Evolutionary conservation across 2,888 invertebrate species (phyloP).

Genomic region (Drosophila nigricruria): DNA sequence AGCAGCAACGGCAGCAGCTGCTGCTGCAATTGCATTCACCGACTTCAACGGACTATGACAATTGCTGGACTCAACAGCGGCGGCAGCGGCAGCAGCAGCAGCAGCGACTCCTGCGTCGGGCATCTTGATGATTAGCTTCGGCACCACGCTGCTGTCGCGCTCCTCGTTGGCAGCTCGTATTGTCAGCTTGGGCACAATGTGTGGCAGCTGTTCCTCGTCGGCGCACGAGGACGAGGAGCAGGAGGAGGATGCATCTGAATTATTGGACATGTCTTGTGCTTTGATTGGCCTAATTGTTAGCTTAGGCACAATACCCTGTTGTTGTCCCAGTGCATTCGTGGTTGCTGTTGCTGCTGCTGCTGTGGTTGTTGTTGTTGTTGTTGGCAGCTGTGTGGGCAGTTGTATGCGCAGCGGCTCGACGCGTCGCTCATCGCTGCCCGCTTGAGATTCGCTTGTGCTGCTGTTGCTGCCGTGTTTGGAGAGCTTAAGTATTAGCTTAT

Average conservation of each 20-base stretch:
- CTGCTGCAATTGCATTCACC: conserved; percentile 8
- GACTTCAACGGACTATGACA: conserved; percentile 60
- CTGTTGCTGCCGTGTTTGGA: conserved; percentile 51
- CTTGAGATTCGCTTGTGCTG: conserved; percentile 64
- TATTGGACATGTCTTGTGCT: conserved; percentile 52
- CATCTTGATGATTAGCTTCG: conserved; percentile 85
- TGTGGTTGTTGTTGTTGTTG: conserved; percentile 14
- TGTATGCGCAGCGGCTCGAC: conserved; percentile 86
- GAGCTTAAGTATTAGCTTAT: conserved; percentile 71
- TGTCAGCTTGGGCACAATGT: conserved; percentile 85
- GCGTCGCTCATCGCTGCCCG: conserved; percentile 76
- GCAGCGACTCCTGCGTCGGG: conserved; percentile 56
- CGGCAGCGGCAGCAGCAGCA: not conserved
- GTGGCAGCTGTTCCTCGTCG: conserved; percentile 71
- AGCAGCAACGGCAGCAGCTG: conserved; percentile 70
- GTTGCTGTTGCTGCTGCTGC: not conserved
- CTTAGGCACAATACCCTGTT: conserved; percentile 70
- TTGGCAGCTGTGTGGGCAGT: conserved; percentile 63
- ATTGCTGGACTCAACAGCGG: conserved; percentile 10
- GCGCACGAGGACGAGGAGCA: conserved; percentile 80
- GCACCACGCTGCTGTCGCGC: conserved; percentile 82
- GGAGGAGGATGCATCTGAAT: conserved; percentile 74
- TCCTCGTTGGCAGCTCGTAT: conserved; percentile 83
- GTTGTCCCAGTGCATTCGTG: conserved; percentile 12
- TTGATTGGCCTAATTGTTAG: conserved; percentile 82